A percentile compares a stretch with the other conserved stretches of the same genome.
phyloP scores from a whole-genome alignment of 2,888 invertebrate species.

The Choreutis nemorana region DNA sequence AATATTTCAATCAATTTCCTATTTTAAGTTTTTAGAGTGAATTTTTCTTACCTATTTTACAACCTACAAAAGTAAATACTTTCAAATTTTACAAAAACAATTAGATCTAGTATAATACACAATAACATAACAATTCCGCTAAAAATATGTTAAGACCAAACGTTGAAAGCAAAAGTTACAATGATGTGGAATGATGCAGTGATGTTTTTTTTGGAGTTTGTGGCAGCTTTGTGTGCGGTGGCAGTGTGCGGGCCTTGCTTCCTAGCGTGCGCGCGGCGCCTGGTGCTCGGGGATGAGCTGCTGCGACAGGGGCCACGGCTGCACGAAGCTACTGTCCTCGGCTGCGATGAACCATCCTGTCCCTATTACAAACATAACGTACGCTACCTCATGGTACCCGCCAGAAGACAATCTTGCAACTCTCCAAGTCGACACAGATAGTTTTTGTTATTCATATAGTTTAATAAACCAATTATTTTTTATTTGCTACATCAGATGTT shows the following conservation, averaged over 20 bases:
- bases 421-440: constrained; percentile 29
- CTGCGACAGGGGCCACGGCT: constrained; percentile 25
- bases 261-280: constrained; percentile 37
- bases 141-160: not conserved
- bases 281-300: constrained; percentile 42
- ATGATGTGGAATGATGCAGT: constrained; percentile 38
- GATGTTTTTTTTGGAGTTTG: constrained; percentile 43
- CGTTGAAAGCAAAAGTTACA: too few species aligned
- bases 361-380: constrained; percentile 55
- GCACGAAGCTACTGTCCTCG: constrained; percentile 40
- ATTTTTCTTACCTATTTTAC: too few species aligned
- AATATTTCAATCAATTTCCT: too few species aligned
- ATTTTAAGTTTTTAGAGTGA: too few species aligned
- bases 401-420: constrained; percentile 27
- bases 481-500: constrained; percentile 1
- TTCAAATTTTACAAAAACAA: constrained; percentile 1
- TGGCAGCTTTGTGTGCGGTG: constrained; percentile 50
- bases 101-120: constrained; percentile 8
- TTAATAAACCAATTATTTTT: not conserved
- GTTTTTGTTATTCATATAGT: too few species aligned
- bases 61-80: too few species aligned
- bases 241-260: constrained; percentile 50
- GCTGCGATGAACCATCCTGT: constrained; percentile 53
- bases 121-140: constrained; percentile 5
- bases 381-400: constrained; percentile 44